Base-by-base conservation (phyloP, 2,113 vertebrate genomes). In the Bettongia penicillata region DNA sequence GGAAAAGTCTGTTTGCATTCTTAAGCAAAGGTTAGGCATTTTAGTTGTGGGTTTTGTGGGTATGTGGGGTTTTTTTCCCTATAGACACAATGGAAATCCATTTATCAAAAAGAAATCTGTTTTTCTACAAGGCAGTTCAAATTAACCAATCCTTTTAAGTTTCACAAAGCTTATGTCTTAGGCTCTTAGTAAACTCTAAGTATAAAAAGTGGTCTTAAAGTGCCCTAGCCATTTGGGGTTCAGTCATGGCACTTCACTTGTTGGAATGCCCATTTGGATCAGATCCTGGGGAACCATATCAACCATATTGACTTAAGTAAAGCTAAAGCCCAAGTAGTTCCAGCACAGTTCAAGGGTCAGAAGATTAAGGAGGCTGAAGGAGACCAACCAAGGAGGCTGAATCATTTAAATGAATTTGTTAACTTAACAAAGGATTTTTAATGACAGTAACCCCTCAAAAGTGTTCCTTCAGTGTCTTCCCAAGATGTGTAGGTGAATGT, bases 1-100 rank as follows among this genome's bases (percentile, higher is more conserved):
- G 96, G 57, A 97, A 96, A 98, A 96, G 92, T 97, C 97, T 98
- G 95, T 95, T 98, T 97, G 97, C 96, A 98, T 98, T 98, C 96
- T 98, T 97, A 97, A 93, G 95, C 97, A 98, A 98, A 98, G 97
- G 98, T 97, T 97, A 98, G 95, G 94, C 97, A 97, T 96, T 97
- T 93, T 95, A 92, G 84, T 84, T 84, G 68, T 84, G 94, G 47
- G 31, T 37, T 0, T 93, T 47, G 57, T 53, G 2, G 68, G 19
- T 94, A 91, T 97, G 93, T 94, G 94, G 96, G 93, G 93, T 93
- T 10, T 61, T 61, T 90, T 97, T 98, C 97, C 97, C 98, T 98
- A 96, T 95, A 98, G 97, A 94, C 96, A 97, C 96, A 96, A 96
- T 97, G 94, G 96, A 98, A 97, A 98, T 77, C n/a, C 53, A 84